Conservation (phyloP, 2,113 vertebrate species). For the Lipophrys pholis region DNA sequence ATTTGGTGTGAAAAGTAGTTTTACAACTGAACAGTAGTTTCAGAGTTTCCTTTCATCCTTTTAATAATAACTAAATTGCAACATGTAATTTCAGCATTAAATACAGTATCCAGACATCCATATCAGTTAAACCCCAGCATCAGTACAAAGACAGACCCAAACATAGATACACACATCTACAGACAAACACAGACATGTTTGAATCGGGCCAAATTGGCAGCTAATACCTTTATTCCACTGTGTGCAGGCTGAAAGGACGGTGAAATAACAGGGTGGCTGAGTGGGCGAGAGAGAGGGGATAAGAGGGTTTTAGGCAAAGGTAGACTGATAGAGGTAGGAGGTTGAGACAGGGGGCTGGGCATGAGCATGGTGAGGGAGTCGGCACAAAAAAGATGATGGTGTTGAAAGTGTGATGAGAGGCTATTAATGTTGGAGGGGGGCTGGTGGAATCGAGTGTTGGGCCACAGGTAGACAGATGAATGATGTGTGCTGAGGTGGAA, state of each 20-base stretch:
- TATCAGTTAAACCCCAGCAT: background rate
- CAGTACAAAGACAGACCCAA: conserved; percentile 13
- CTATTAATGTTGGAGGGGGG: conserved; percentile 59
- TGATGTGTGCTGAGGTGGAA: conserved; percentile 63
- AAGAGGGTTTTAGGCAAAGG: conserved; percentile 67
- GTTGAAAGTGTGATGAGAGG: conserved; percentile 75
- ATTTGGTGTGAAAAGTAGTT: background rate
- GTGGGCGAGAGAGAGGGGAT: conserved; percentile 51
- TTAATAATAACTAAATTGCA: background rate
- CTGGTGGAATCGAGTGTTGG: conserved; percentile 55
- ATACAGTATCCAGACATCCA: conserved; percentile 7
- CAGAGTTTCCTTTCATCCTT: background rate
- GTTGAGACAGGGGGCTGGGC: conserved; percentile 47
- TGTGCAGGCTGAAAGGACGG: conserved; percentile 33
- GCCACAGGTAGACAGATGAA: conserved; percentile 73
- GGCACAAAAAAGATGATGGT: conserved; percentile 48
- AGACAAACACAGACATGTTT: conserved; percentile 48
- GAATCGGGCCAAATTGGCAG: conserved; percentile 65
- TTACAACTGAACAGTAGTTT: background rate
- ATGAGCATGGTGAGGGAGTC: conserved; percentile 32
- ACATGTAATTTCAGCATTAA: background rate
- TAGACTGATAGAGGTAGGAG: conserved; percentile 67
- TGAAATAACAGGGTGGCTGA: conserved; percentile 63
- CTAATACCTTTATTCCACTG: conserved; percentile 58
- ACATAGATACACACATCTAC: conserved; percentile 19